Conservation (phyloP, 2,797 vertebrate genomes). For the Arrhamphus sclerolepis region DNA sequence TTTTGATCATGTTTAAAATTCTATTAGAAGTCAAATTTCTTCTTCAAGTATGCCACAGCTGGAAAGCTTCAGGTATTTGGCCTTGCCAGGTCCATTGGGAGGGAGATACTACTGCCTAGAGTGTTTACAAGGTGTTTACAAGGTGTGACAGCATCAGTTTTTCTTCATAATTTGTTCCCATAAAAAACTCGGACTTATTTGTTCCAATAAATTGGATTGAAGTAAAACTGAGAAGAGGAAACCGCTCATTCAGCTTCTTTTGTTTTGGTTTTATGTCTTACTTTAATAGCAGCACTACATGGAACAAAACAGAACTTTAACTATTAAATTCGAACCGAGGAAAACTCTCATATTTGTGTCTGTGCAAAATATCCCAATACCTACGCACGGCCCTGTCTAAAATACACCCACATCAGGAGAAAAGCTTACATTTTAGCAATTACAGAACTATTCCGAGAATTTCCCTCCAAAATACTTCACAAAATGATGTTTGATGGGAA, state of each 20-base stretch:
- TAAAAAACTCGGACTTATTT: no score
- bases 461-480: constrained; percentile 51
- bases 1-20: neutral
- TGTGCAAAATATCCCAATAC: constrained; percentile 59
- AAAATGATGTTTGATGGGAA: constrained; percentile 57
- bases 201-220: no score
- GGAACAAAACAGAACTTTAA: constrained; percentile 10
- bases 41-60: constrained; percentile 7
- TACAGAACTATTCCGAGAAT: constrained; percentile 59
- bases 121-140: constrained; percentile 11
- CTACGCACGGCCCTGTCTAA: constrained; percentile 44
- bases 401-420: constrained; percentile 52
- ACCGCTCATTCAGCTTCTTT: constrained; percentile 18
- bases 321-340: constrained; percentile 44
- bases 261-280: constrained; percentile 33
- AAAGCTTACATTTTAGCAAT: constrained; percentile 60
- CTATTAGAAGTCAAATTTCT: constrained; percentile 13
- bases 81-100: constrained; percentile 18
- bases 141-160: constrained; percentile 6
- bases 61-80: constrained; percentile 20
- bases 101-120: constrained; percentile 11
- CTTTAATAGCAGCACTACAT: constrained; percentile 31
- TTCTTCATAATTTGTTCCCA: no score
- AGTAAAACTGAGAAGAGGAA: neutral
- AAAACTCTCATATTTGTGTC: constrained; percentile 48